Evolutionary conservation across 2,888 invertebrate species (phyloP).

Genomic region (Apodemia zela): DNA sequence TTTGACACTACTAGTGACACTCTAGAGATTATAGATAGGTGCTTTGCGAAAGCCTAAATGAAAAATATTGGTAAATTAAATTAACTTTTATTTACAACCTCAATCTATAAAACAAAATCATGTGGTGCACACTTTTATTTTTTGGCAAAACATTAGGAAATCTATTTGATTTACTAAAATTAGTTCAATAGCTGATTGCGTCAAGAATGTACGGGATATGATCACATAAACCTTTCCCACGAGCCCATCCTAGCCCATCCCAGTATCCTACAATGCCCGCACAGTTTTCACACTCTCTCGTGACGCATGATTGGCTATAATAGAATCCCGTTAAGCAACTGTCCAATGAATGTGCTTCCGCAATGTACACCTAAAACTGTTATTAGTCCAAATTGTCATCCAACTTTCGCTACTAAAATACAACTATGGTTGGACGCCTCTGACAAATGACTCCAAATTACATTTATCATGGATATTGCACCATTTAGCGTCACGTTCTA

Average conservation of each 20-base stretch:
- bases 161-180: constrained; percentile 8
- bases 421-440: constrained; percentile 16
- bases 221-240: constrained; percentile 51
- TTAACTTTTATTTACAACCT: too few relatives aligned
- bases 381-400: constrained; percentile 6
- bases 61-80: too few relatives aligned
- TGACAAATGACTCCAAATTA: constrained; percentile 15
- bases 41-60: too few relatives aligned
- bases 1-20: too few relatives aligned
- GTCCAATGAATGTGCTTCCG: constrained; percentile 48
- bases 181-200: background rate
- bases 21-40: too few relatives aligned
- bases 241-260: constrained; percentile 62
- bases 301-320: constrained; percentile 55
- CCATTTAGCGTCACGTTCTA: background rate
- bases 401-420: constrained; percentile 7
- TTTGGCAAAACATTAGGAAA: background rate
- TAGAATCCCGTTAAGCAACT: constrained; percentile 48
- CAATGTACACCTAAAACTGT: constrained; percentile 43
- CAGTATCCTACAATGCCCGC: constrained; percentile 42
- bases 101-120: too few relatives aligned
- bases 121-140: background rate
- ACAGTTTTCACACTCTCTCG: constrained; percentile 69
- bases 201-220: constrained; percentile 24
- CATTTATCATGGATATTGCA: constrained; percentile 4